A percentile compares a stretch with the other conserved stretches of the same genome.
Evolutionary conservation across 1,140 invertebrate genomes (phyloP).

Genomic region (Ceratosolen fusciceps): DNA sequence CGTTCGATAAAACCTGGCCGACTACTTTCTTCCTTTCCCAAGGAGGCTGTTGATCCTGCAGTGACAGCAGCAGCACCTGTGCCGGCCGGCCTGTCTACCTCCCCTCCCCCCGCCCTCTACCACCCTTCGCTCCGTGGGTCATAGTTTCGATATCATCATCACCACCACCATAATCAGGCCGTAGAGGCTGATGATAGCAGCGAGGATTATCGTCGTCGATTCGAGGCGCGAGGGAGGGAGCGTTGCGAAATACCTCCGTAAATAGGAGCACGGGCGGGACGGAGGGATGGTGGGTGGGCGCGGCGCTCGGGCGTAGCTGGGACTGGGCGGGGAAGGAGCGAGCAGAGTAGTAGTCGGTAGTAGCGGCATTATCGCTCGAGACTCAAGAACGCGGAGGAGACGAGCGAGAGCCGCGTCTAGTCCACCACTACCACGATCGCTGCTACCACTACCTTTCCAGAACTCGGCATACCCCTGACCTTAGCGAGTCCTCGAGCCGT

Average conservation of each 20-base stretch:
- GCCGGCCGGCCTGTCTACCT: too few relatives aligned
- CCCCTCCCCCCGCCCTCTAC: background rate
- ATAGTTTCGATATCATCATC: background rate
- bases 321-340: background rate
- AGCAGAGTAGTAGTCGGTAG: too few relatives aligned
- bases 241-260: background rate
- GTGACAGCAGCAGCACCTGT: background rate
- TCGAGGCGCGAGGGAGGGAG: constrained; percentile 1
- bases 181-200: background rate
- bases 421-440: too few relatives aligned
- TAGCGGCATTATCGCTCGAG: background rate
- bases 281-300: background rate
- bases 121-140: background rate
- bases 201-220: background rate
- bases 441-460: constrained; percentile 52
- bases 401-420: too few relatives aligned
- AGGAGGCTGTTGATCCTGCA: too few relatives aligned
- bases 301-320: background rate
- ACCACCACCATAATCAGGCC: background rate
- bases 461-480: constrained; percentile 63
- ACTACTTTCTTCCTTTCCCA: too few relatives aligned
- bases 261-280: too few relatives aligned
- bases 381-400: constrained; percentile 1
- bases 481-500: constrained; percentile 59
- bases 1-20: too few relatives aligned